phyloP scores from a whole-genome alignment of 2,797 vertebrate genomes.

The Spheniscus humboldti region DNA sequence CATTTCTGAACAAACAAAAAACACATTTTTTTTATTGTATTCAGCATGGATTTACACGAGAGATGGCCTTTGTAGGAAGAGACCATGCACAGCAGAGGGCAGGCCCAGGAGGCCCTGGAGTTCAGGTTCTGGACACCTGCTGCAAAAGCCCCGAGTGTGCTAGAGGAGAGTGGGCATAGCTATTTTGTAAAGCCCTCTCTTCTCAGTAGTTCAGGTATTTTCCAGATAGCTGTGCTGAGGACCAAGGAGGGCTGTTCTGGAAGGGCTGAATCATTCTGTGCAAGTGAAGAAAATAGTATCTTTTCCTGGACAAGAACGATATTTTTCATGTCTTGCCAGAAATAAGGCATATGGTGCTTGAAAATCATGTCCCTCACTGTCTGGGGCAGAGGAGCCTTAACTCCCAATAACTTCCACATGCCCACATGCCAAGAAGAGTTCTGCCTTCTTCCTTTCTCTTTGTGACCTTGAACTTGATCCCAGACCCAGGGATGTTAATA shows the following conservation, averaged over 20 bases:
- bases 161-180: not conserved
- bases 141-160: fast-evolving
- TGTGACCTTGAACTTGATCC: not conserved
- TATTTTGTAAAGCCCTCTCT: not conserved
- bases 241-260: not conserved
- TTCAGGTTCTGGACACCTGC: not conserved
- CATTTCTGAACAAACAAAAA: not conserved
- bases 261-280: not conserved
- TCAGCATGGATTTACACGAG: not conserved
- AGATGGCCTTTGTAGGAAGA: not conserved
- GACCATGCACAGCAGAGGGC: not conserved
- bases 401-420: not conserved
- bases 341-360: not conserved
- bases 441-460: not conserved
- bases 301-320: not conserved
- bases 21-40: not conserved
- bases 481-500: not conserved
- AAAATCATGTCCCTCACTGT: not conserved
- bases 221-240: not conserved
- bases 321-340: not conserved
- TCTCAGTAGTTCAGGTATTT: not conserved
- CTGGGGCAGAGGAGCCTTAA: not conserved
- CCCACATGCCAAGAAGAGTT: not conserved
- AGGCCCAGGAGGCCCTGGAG: not conserved
- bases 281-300: not conserved